Evolutionary conservation across 1,140 invertebrate genomes (phyloP).

Genomic region (Probaryconus sp.): DNA sequence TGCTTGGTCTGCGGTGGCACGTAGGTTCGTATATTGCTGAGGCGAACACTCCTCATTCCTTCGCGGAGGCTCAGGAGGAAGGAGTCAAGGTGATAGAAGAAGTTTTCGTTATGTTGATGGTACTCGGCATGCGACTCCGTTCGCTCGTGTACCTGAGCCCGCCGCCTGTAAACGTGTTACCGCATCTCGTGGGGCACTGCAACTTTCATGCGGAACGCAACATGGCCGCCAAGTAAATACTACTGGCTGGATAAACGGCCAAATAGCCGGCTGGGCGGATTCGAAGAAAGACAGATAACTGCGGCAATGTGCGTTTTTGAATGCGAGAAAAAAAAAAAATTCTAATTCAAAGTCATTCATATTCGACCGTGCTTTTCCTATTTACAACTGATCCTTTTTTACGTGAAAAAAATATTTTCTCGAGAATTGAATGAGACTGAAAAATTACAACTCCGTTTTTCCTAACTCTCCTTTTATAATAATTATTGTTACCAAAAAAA

Average conservation of each 20-base stretch:
- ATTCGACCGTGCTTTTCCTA: constrained; percentile 22
- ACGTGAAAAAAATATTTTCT: constrained; percentile 5
- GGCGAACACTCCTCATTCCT: constrained; percentile 47
- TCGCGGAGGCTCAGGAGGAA: constrained; percentile 24
- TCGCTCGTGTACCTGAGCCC: constrained; percentile 48
- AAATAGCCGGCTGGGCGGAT: constrained; percentile 59
- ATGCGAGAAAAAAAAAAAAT: constrained; percentile 2
- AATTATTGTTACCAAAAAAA: too few relatives aligned
- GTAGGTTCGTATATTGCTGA: constrained; percentile 70
- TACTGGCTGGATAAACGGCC: constrained; percentile 66
- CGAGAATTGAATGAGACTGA: not conserved
- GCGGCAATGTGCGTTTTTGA: constrained; percentile 30
- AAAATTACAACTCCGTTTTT: too few relatives aligned
- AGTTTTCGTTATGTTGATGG: constrained; percentile 65
- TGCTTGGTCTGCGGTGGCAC: constrained; percentile 64
- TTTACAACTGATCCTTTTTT: constrained; percentile 33
- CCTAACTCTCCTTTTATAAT: too few relatives aligned
- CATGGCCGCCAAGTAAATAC: constrained; percentile 68
- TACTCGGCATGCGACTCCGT: constrained; percentile 59
- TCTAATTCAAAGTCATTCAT: constrained; percentile 11
- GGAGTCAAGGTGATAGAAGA: constrained; percentile 66
- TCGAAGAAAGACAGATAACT: constrained; percentile 19
- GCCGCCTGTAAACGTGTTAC: constrained; percentile 62
- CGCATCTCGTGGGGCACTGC: constrained; percentile 66
- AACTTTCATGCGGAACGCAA: constrained; percentile 70